Conservation (phyloP, 1,140 invertebrate species). For the Aphaenogaster ashmeadi region DNA sequence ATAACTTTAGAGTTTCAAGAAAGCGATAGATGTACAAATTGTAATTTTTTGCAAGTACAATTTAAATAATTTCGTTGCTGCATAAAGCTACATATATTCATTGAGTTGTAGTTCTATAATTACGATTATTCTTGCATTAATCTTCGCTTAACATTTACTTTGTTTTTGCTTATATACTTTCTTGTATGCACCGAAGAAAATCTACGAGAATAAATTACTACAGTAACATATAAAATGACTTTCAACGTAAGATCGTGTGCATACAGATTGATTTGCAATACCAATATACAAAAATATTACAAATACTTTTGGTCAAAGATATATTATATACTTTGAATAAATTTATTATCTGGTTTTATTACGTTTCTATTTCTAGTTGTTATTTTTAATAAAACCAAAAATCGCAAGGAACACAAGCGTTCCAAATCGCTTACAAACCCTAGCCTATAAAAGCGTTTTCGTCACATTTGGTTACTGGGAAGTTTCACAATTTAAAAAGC, state of each 20-base stretch:
- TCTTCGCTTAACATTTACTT: not conserved
- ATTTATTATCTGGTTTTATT: not conserved
- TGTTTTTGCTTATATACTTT: not conserved
- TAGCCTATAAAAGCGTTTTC: constrained; percentile 26
- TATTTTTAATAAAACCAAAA: not conserved
- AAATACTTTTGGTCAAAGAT: not conserved
- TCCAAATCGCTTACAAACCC: not conserved
- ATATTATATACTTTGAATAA: not conserved
- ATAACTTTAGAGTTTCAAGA: not conserved
- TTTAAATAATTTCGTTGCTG: not conserved
- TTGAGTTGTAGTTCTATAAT: not conserved
- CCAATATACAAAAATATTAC: not conserved
- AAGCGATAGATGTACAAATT: not conserved
- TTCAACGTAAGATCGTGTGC: not conserved
- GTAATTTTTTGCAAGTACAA: not conserved
- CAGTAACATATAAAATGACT: not conserved
- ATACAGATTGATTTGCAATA: not conserved
- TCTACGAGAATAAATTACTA: not conserved
- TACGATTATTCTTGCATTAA: not conserved
- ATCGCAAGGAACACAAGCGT: not conserved
- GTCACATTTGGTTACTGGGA: constrained; percentile 34
- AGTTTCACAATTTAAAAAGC: constrained; percentile 57
- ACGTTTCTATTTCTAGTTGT: not conserved
- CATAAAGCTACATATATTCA: not conserved
- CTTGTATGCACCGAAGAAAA: not conserved